Base-by-base conservation (phyloP, 2,888 invertebrate species). In the Caradrina kadenii region DNA sequence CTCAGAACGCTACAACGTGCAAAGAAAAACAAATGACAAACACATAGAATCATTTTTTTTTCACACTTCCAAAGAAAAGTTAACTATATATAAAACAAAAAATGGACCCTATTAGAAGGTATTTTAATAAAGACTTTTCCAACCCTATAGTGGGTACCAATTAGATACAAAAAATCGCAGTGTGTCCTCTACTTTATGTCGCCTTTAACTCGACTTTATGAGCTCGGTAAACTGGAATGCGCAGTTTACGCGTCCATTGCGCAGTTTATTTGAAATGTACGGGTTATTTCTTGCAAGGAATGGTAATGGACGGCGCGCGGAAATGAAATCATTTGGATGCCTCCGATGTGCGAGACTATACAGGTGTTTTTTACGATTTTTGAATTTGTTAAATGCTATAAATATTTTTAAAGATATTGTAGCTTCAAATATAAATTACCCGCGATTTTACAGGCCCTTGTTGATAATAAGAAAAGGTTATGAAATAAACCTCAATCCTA, bases 231-330 rank as follows among this genome's bases (percentile, higher is more conserved):
- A 62, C 35, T 83, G 84, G 83, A 86, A 89, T 87, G 84, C 76
- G 68, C 82, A 86, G 82, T 87, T 88, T 89, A 87, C 83, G 86
- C 63, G 63, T 84, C 81, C 86, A 86, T 80, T 81, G 84, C 86
- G 82, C 70, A 77, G 73, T 87, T 87, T 84, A 87, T 84, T 80
- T 70, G 71, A 42, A 72, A 82, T 71, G 80, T 79, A 76, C 68
- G 74, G 81, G 79, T 83, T 87, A 87, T 87, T 85, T 86, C 85
- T 81, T 70, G 69, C 68, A 45, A 39, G 77, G 73, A 76, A 74
- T 82, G 72, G 85, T 85, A 87, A 86, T 86, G 87, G 79, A 86
- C 76, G 79, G 66, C 61, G 80, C 68, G 80, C 67, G 80, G 81
- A 81, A 80, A 80, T 73, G 72, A 50, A 80, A 80, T 71, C 68